phyloP scores from a whole-genome alignment of 1,140 invertebrate genomes.

The Lysiphlebus fabarum region DNA sequence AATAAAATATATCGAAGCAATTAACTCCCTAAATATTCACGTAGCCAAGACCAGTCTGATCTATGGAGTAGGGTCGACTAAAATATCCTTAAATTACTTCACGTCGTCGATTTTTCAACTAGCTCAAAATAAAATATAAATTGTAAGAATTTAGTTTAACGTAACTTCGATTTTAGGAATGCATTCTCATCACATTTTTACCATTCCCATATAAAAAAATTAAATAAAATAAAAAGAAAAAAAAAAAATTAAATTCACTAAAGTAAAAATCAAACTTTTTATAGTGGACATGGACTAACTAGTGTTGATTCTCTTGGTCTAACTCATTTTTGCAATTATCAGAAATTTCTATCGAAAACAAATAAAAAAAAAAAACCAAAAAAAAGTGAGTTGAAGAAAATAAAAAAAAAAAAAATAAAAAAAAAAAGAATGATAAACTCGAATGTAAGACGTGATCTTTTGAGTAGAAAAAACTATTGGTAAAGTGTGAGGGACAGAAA shows the following conservation, averaged over 20 bases:
- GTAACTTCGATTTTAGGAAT: neutral
- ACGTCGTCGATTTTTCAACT: slow-evolving; percentile 51
- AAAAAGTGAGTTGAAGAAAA: neutral
- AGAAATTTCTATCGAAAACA: slow-evolving; percentile 34
- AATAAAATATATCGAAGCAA: slow-evolving; percentile 56
- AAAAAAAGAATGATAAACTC: slow-evolving; percentile 42
- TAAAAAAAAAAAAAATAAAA: too few relatives aligned
- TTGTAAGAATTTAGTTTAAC: neutral
- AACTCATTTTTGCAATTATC: slow-evolving; percentile 55
- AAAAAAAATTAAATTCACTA: too few relatives aligned
- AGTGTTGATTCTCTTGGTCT: slow-evolving; percentile 30
- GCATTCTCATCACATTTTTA: slow-evolving; percentile 6
- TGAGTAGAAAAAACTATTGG: slow-evolving; percentile 15
- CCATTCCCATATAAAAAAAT: neutral
- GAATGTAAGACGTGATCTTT: slow-evolving; percentile 5
- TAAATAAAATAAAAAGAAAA: too few relatives aligned
- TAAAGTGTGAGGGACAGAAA: slow-evolving; percentile 10
- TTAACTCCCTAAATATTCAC: slow-evolving; percentile 57
- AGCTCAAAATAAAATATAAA: slow-evolving; percentile 12
- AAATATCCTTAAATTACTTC: slow-evolving; percentile 49
- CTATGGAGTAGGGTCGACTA: slow-evolving; percentile 33
- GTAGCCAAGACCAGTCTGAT: slow-evolving; percentile 46
- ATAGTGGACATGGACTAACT: slow-evolving; percentile 20
- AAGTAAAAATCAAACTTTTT: neutral
- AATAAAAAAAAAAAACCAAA: slow-evolving; percentile 29